Base-by-base conservation (phyloP, 1,140 invertebrate genomes). In the Tetramorium parvispinum region DNA sequence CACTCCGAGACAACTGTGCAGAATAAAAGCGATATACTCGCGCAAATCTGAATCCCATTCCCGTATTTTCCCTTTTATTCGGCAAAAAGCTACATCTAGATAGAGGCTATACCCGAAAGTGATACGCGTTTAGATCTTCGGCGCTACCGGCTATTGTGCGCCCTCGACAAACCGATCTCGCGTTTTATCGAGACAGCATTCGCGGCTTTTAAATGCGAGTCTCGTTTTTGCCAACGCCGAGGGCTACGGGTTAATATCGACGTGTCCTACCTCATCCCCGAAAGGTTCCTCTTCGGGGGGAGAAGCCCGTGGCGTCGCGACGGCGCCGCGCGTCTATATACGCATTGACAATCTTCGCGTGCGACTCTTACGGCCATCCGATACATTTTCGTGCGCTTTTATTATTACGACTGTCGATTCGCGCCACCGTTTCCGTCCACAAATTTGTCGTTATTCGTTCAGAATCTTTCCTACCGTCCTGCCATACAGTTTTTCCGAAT, bases 401-500 rank as follows among this genome's bases (percentile, higher is more conserved):
- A 83, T 83, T 83, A 68, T 73, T 59, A 83, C 53, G 66, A 79
- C 46, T 79, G 77, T 66, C 77, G 77, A 83, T 73, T 83, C 66
- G 46, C 59, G n/a, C 27, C 37, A 24, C n/a, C 43, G 16, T 27
- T 27, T 7, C 16, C 24, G 8, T 16, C 78, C 49, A 13, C 49
- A 70, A 66, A 81, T 81, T 65, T 63, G 32, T 63, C 32, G 6
- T 81, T 55, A 70, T 70, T 32, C 63, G 61, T 21, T 10, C 21
- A 46, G 40, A 0, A 46, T 70, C 10, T 40, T 4, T 21, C n/a
- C n/a, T 32, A 57, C 1, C 11, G 8, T 59, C 13, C 18, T 21
- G 13, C 24, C 16, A 18, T 57, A 7, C 24, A 32, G 53, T 49
- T 73, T 57, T 46, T 46, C 16, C 37, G 46, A 70, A 40, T 16